These are phyloP conservation scores for Drosophila macrospina DNA, from an alignment of 2,888 invertebrate species.

Conservation along the genomic window DNA sequence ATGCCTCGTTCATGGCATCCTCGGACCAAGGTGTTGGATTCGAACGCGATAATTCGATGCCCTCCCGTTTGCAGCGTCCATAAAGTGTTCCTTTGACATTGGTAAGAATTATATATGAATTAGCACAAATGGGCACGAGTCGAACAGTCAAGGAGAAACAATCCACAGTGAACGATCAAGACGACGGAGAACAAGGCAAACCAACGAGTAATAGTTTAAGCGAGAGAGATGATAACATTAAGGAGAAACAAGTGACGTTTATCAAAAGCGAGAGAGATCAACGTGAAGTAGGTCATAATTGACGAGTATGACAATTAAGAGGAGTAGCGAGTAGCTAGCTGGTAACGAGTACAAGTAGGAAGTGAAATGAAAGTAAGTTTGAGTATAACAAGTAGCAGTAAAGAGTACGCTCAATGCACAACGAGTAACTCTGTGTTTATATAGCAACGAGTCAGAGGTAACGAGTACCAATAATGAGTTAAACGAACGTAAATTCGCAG, in stretches of 20 bases:
- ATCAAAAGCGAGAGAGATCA: too few relatives aligned
- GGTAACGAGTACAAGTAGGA: not conserved
- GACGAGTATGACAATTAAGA: not conserved
- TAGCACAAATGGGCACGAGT: slow-evolving; percentile 32
- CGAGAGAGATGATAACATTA: not conserved
- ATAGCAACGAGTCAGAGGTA: not conserved
- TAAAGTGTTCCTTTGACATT: slow-evolving; percentile 90
- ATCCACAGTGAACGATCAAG: not conserved
- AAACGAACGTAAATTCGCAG: too few relatives aligned
- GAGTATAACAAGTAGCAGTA: not conserved
- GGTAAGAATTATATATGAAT: slow-evolving; percentile 35
- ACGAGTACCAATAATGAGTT: not conserved
- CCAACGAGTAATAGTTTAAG: slow-evolving; percentile 1
- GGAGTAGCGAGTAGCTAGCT: not conserved
- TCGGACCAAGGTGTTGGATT: slow-evolving; percentile 98
- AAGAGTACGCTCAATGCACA: not conserved
- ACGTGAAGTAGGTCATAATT: not conserved
- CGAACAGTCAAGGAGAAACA: not conserved
- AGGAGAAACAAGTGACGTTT: not conserved
- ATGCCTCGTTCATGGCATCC: slow-evolving; percentile 95
- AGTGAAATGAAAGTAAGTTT: not conserved
- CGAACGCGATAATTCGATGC: slow-evolving; percentile 94
- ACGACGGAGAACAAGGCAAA: not conserved
- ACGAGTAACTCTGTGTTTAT: not conserved
- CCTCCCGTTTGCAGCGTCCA: slow-evolving; percentile 95